Evolutionary conservation across 2,888 invertebrate species (phyloP), one percentile per base, ranked within the genome.

Genomic region (Chymomyza fuscimana): DNA sequence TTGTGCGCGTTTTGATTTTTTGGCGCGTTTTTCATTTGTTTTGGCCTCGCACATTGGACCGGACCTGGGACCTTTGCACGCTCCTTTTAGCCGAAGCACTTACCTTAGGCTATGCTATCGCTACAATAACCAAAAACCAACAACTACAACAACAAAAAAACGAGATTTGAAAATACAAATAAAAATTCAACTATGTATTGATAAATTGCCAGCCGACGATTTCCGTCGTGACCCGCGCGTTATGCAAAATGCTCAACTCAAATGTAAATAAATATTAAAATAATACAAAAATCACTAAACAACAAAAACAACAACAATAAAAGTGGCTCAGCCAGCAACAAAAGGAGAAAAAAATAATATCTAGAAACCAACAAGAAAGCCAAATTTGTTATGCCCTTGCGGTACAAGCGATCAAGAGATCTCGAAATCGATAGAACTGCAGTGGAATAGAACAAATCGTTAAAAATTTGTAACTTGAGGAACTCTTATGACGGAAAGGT

Each of bases 201-300:
- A 90, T 89, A 89, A 88, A 89, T 89, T 87, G 90, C 89, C 86
- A 88, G 83, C 85, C 88, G 85, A 88, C 87, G 82, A 89, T 89
- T 90, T 90, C 90, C 90, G 90, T 89, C 89, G 88, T 90, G 90
- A 90, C 89, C 90, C 82, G 85, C 86, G 89, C 88, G 90, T 90
- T 89, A 89, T 89, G 89, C 89, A 89, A 89, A 89, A 88, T 85
- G 73, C 82, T 79, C 82, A 84, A 85, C 81, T 79, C 81, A 84
- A 85, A 85, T 84, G 85, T 86, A 86, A 86, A 86, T 86, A 86
- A 86, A 85, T 85, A 86, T 86, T 86, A 86, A 84, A 88, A 85
- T 81, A 87, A 83, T 85, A 86, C 81, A 82, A 84, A 84, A 86
- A 81, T 81, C 86, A 85, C 80, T 76, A 81, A 82, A 59, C 46